phyloP scores from a whole-genome alignment of 2,113 vertebrate species.

The Turnix velox region DNA sequence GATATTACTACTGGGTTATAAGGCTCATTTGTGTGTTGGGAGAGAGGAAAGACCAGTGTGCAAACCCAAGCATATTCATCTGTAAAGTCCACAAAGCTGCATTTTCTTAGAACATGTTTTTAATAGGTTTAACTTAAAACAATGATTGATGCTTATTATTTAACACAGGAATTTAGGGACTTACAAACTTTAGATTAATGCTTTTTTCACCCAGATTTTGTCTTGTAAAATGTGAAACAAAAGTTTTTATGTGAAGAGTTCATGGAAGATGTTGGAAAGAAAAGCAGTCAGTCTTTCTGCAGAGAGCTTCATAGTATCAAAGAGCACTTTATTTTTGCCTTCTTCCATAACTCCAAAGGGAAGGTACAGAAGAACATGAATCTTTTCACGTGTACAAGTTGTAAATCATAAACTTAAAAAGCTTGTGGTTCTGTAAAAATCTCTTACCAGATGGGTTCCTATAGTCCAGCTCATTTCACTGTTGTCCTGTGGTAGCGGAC shows the following conservation, averaged over 20 bases:
- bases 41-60: neutral
- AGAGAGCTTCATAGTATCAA: neutral
- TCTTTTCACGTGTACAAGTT: slow-evolving; percentile 2
- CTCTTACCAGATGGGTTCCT: neutral
- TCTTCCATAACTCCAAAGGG: neutral
- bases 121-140: neutral
- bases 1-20: neutral
- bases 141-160: slow-evolving; percentile 3
- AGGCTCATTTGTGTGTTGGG: neutral
- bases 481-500: neutral
- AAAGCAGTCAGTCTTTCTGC: neutral
- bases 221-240: neutral
- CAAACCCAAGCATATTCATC: neutral
- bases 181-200: neutral
- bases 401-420: neutral
- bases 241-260: neutral
- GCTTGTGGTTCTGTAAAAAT: neutral
- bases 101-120: neutral
- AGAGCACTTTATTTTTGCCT: slow-evolving; percentile 22
- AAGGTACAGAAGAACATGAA: neutral
- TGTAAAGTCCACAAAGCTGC: neutral
- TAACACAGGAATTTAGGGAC: neutral
- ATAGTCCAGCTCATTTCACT: neutral
- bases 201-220: neutral
- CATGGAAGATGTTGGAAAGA: neutral